A percentile compares a stretch with the other conserved stretches of the same genome.
Conservation (phyloP, 2,888 invertebrate genomes). For the Drosophila longiperda region DNA sequence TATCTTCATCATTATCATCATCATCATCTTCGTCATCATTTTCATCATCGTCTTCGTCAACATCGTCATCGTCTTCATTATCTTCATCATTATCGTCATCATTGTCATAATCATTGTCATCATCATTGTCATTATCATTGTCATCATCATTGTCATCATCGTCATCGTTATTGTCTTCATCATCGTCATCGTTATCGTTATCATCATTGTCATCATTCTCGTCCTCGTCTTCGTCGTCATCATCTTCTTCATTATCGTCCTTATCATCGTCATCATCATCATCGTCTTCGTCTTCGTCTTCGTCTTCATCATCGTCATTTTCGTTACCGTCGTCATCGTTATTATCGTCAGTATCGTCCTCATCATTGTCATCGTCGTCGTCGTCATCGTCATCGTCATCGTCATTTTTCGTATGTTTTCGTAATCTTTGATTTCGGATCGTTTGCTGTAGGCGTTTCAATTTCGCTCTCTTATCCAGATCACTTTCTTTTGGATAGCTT, state of each 20-base stretch:
- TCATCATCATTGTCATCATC: conserved; percentile 84
- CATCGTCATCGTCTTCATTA: conserved; percentile 82
- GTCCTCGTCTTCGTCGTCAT: conserved; percentile 75
- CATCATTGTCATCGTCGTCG: conserved; percentile 78
- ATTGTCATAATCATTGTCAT: conserved; percentile 14
- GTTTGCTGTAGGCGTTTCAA: conserved; percentile 83
- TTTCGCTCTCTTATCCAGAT: conserved; percentile 68
- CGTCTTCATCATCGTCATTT: conserved; percentile 31
- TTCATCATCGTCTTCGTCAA: conserved; percentile 79
- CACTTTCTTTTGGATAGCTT: conserved; percentile 75
- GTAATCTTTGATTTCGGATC: conserved; percentile 81
- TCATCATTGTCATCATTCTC: conserved; percentile 81
- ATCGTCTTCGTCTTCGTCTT: conserved; percentile 72
- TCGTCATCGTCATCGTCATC: conserved; percentile 83
- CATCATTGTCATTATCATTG: conserved; percentile 81
- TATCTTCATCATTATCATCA: conserved; percentile 81
- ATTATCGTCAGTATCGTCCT: conserved; percentile 63
- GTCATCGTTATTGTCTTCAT: too few species aligned
- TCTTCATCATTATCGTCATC: conserved; percentile 83
- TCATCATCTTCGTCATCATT: conserved; percentile 75
- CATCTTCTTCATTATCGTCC: conserved; percentile 84
- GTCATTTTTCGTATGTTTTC: conserved; percentile 85
- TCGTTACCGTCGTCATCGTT: conserved; percentile 38
- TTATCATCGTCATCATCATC: conserved; percentile 56
- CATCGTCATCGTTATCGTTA: conserved; percentile 81